Evolutionary conservation across 2,113 vertebrate species (phyloP).

Genomic region (Limanda limanda): DNA sequence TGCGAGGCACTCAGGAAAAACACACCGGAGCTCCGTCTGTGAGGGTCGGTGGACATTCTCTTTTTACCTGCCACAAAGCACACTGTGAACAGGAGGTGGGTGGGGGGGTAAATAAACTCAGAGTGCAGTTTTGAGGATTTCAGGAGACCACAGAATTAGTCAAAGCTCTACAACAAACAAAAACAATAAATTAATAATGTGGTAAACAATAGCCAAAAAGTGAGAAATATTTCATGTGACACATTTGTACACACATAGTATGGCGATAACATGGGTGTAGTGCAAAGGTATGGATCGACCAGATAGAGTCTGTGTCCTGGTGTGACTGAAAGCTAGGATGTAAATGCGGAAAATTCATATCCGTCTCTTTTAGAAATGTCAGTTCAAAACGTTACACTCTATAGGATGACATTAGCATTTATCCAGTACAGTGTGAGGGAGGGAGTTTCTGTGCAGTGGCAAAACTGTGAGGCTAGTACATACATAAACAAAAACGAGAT

Average conservation of each 20-base stretch:
- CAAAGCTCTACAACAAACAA: constrained; percentile 63
- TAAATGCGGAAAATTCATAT: constrained; percentile 51
- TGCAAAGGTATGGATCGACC: constrained; percentile 49
- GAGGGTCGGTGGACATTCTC: constrained; percentile 29
- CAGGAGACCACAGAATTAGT: constrained; percentile 66
- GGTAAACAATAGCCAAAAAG: constrained; percentile 58
- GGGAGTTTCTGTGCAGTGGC: constrained; percentile 73
- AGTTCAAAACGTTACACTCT: constrained; percentile 42
- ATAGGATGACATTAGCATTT: constrained; percentile 72
- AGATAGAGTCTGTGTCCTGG: constrained; percentile 46
- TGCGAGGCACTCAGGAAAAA: constrained; percentile 50
- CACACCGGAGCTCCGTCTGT: constrained; percentile 41
- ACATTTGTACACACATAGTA: constrained; percentile 75
- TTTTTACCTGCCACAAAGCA: constrained; percentile 41
- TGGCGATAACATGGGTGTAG: constrained; percentile 68
- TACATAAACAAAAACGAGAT: constrained; percentile 73
- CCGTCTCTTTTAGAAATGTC: constrained; percentile 18
- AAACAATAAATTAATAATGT: constrained; percentile 34
- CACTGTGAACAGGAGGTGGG: constrained; percentile 29
- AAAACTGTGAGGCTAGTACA: constrained; percentile 75
- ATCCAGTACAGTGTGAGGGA: constrained; percentile 57
- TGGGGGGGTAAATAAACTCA: constrained; percentile 31
- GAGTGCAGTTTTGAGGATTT: constrained; percentile 33
- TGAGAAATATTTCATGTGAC: constrained; percentile 63
- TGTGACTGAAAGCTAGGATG: constrained; percentile 64